Conservation (phyloP, 2,797 vertebrate species). For the Amniataba percoides region DNA sequence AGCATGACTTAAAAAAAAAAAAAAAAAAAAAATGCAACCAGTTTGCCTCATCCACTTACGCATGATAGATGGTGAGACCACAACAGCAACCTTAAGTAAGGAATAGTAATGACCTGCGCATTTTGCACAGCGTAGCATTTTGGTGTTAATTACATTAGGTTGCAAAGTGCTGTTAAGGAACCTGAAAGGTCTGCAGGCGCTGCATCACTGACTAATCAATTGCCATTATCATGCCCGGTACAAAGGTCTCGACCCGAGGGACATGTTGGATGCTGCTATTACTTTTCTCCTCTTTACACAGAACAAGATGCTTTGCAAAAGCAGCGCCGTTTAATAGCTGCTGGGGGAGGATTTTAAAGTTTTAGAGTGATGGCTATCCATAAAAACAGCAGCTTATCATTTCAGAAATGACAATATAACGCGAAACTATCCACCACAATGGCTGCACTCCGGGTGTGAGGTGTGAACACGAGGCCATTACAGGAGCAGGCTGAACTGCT, state of each 20-base stretch:
- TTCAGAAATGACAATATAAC: slow-evolving; percentile 34
- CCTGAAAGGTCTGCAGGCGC: slow-evolving; percentile 66
- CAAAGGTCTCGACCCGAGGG: slow-evolving; percentile 69
- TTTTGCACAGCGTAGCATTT: slow-evolving; percentile 72
- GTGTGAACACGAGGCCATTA: slow-evolving; percentile 42
- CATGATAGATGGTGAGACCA: slow-evolving; percentile 59
- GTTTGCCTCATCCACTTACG: slow-evolving; percentile 38
- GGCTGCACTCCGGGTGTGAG: slow-evolving; percentile 12
- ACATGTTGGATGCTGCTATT: slow-evolving; percentile 32
- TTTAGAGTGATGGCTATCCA: slow-evolving; percentile 48
- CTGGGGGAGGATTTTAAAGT: slow-evolving; percentile 31
- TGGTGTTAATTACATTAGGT: slow-evolving; percentile 78
- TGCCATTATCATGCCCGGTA: slow-evolving; percentile 64
- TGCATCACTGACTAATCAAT: slow-evolving; percentile 78
- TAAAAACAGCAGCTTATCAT: slow-evolving; percentile 38
- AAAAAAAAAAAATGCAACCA: no score
- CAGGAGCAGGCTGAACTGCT: slow-evolving; percentile 10
- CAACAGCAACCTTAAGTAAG: slow-evolving; percentile 49
- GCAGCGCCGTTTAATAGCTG: slow-evolving; percentile 23
- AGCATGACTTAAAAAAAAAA: slow-evolving; percentile 32
- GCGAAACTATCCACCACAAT: slow-evolving; percentile 32
- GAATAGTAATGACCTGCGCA: slow-evolving; percentile 59
- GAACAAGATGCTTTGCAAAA: slow-evolving; percentile 20
- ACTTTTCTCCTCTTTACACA: slow-evolving; percentile 35
- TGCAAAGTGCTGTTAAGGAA: slow-evolving; percentile 66